Percentiles rank a stretch among this genome's conserved stretches.
Conservation (phyloP, 2,113 vertebrate species). For the Datnioides undecimradiatus region DNA sequence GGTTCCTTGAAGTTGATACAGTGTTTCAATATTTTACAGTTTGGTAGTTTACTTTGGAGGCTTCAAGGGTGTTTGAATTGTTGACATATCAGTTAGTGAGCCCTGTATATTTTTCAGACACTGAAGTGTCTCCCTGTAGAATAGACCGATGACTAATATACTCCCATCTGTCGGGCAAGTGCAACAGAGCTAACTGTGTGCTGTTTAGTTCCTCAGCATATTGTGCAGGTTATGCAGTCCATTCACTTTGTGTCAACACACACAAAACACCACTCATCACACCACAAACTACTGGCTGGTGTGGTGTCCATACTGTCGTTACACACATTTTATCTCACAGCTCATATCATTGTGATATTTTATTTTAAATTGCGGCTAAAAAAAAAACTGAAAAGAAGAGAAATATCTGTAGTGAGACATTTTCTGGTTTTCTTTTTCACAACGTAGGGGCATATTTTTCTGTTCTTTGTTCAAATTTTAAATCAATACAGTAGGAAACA, state of each 20-base stretch:
- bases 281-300: conserved; percentile 1
- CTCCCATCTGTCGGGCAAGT: conserved; percentile 37
- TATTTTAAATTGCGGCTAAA: background rate
- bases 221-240: conserved; percentile 26
- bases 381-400: background rate
- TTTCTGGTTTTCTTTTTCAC: background rate
- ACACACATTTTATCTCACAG: background rate
- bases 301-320: background rate
- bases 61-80: conserved; percentile 24
- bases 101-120: conserved; percentile 26
- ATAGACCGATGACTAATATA: conserved; percentile 24
- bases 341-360: background rate
- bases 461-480: background rate
- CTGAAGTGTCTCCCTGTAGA: conserved; percentile 22
- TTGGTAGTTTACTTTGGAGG: conserved; percentile 31
- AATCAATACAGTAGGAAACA: background rate
- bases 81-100: conserved; percentile 35
- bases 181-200: conserved; percentile 38
- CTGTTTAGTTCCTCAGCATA: conserved; percentile 37
- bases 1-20: background rate
- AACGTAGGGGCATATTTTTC: background rate
- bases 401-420: background rate
- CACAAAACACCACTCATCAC: conserved; percentile 2
- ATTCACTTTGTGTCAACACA: conserved; percentile 41
- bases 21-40: conserved; percentile 22